Evolutionary conservation across 2,113 vertebrate genomes (phyloP), one percentile per base, ranked within the genome.

Genomic region (Chaetodon trifascialis): DNA sequence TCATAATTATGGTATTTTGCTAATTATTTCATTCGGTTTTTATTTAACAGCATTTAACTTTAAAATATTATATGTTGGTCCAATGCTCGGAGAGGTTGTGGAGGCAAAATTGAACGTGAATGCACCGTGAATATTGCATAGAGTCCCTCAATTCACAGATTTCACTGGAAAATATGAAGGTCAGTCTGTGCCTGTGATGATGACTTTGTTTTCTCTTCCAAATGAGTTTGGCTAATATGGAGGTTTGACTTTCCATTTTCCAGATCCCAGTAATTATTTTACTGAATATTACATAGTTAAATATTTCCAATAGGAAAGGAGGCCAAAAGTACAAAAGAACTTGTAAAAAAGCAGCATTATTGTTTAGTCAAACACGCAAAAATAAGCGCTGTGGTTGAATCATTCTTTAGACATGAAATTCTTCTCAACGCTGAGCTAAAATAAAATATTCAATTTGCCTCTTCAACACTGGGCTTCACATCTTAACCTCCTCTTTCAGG

Each of bases 401-500:
- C 30, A 30, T 30, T 1, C 30, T 30, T 30, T 30, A 30, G 30
- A 30, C 30, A 51, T 34, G 4, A 74, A 47, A 55, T 36, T 38
- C 59, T 30, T 79, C 54, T 64, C 34, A 30, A 36, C 73, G 36
- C 66, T 58, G 46, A 7, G 64, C 62, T 69, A 51, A 56, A 79
- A 74, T 17, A 2, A 42, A 62, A 63, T 38, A 38, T 76, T 62
- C 16, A 66, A 5, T 80, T 62, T 84, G 49, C 17, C 54, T 76
- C 11, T 44, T 72, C 19, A 38, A 11, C 36, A 54, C 49, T n/a
- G 52, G 76, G 46, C 49, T 17, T 47, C 63, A 63, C 68, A 46
- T 51, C 38, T 59, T 60, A 65, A 63, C 76, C 60, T 66, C 79
- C 19, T 34, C 54, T 63, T 55, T 66, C 1, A 64, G 77, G 67